Conservation (phyloP, 2,797 vertebrate species). For the Pipistrellus kuhlii region DNA sequence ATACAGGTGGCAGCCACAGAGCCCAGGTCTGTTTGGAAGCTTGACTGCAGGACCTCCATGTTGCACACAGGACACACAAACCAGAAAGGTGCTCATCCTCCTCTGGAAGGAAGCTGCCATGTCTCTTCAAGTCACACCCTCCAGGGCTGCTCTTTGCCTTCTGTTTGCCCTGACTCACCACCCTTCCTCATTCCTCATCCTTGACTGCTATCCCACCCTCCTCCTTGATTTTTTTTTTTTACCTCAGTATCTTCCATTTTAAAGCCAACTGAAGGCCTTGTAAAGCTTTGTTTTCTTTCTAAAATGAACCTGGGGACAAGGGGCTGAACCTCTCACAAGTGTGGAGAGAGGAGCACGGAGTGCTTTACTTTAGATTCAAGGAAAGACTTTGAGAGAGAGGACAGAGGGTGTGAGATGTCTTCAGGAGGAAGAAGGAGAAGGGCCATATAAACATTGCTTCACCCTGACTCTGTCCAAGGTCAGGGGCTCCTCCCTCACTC, state of each 20-base stretch:
- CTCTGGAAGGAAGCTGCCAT: constrained; percentile 81
- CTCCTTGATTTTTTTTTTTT: constrained; percentile 81
- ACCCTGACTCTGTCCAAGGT: constrained; percentile 57
- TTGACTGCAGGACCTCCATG: constrained; percentile 59
- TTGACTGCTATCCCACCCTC: constrained; percentile 71
- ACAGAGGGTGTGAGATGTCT: constrained; percentile 78
- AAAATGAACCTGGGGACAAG: constrained; percentile 75
- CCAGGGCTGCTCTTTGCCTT: constrained; percentile 79
- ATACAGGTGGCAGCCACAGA: constrained; percentile 73
- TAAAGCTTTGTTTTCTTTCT: constrained; percentile 85
- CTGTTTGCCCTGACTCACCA: constrained; percentile 2
- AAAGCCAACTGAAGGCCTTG: constrained; percentile 87
- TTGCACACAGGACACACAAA: constrained; percentile 77
- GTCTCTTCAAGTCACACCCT: constrained; percentile 81
- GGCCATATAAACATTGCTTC: constrained; percentile 79
- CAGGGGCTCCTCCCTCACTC: constrained; percentile 79
- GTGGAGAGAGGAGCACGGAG: constrained; percentile 73
- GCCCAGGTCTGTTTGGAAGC: constrained; percentile 70
- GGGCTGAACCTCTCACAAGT: constrained; percentile 81
- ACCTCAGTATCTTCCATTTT: constrained; percentile 85
- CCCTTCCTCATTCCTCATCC: constrained; percentile 64
- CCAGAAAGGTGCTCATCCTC: constrained; percentile 83
- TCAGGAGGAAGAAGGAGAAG: constrained; percentile 81
- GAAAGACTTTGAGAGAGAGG: constrained; percentile 78
- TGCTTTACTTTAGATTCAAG: constrained; percentile 76